Conservation (phyloP, 2,888 invertebrate species). For the Dermolepida albohirtum region DNA sequence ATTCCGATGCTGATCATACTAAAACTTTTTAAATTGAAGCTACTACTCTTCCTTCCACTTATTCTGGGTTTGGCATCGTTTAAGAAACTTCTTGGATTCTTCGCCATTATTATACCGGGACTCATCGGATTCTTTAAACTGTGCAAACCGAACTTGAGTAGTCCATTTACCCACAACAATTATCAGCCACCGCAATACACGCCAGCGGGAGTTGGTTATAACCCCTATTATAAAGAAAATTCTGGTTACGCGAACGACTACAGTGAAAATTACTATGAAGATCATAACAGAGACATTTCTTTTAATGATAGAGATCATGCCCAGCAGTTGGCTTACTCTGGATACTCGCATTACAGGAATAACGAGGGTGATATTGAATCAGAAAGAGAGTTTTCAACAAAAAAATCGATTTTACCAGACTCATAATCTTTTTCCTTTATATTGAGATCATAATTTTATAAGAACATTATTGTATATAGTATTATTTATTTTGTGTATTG, state of each 20-base stretch:
- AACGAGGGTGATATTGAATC: constrained; percentile 67
- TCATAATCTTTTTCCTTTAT: constrained; percentile 52
- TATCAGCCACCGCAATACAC: constrained; percentile 75
- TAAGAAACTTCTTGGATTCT: constrained; percentile 84
- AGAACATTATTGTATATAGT: constrained; percentile 23
- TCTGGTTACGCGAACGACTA: constrained; percentile 60
- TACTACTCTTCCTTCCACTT: constrained; percentile 83
- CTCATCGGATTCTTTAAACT: constrained; percentile 87
- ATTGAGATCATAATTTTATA: constrained; percentile 10
- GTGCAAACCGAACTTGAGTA: constrained; percentile 78
- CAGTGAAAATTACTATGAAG: constrained; percentile 53
- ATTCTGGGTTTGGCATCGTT: constrained; percentile 86
- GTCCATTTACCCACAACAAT: constrained; percentile 66
- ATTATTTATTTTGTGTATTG: constrained; percentile 21
- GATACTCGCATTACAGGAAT: constrained; percentile 74
- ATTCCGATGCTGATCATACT: constrained; percentile 84
- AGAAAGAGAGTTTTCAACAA: constrained; percentile 53
- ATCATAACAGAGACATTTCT: constrained; percentile 68
- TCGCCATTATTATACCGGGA: constrained; percentile 84
- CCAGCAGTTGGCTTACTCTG: constrained; percentile 81
- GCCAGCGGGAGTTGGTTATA: constrained; percentile 78
- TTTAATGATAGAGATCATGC: constrained; percentile 73
- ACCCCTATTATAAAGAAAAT: constrained; percentile 68
- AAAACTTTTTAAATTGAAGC: constrained; percentile 86
- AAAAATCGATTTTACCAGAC: constrained; percentile 65